phyloP scores from a whole-genome alignment of 2,113 vertebrate genomes.

The Cisticola juncidis region DNA sequence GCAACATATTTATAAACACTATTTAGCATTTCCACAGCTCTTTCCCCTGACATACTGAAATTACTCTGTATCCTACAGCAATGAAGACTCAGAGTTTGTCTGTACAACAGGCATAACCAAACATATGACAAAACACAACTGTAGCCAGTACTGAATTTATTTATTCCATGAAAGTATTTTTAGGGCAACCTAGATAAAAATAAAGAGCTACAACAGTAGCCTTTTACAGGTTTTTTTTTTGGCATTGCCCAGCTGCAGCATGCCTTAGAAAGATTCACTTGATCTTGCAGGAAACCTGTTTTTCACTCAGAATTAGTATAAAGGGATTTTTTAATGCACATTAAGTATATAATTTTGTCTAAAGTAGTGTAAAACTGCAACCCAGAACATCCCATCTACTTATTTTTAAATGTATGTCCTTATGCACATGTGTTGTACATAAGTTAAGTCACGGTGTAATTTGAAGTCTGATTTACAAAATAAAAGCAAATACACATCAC shows the following conservation, averaged over 20 bases:
- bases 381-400: background rate
- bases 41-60: background rate
- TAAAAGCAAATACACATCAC: background rate
- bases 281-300: background rate
- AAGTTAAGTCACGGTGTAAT: background rate
- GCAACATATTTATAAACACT: background rate
- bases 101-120: background rate
- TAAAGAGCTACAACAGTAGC: background rate
- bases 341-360: background rate
- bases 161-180: background rate
- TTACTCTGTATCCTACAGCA: background rate
- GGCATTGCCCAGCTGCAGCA: background rate
- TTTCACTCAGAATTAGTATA: background rate
- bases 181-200: background rate
- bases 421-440: background rate
- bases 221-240: background rate
- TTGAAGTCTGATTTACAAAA: background rate
- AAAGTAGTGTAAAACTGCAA: background rate
- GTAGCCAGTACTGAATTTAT: background rate
- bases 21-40: background rate
- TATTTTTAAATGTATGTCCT: background rate
- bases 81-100: background rate
- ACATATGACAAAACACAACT: background rate
- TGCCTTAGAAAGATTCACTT: background rate
- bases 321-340: background rate